Base-by-base conservation (phyloP, 2,888 invertebrate species). In the Tribolium freemani region DNA sequence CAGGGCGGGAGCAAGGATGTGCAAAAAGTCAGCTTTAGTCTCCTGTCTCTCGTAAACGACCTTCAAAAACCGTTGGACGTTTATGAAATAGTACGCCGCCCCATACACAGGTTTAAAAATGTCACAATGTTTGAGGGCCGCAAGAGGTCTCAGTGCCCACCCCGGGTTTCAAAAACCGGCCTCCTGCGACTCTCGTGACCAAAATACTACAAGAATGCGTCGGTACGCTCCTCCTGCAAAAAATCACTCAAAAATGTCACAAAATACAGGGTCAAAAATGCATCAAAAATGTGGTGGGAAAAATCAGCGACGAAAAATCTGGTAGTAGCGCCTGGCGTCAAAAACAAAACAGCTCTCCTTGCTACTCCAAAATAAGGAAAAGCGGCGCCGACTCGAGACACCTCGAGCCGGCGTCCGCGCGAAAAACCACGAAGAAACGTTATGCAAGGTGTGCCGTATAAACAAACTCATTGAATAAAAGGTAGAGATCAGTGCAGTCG, bases 101-200 rank as follows among this genome's bases (percentile, higher is more conserved):
- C 93, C 93, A 93, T 93, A 92, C 93, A 93, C 93, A 93, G 92
- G 91, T 89, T 26, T 60, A 93, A 93, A 93, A 93, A 92, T 93
- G 93, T 93, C 93, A 93, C 93, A 93, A 91, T 90, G 91, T 88
- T 87, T 85, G 86, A 86, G 87, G 82, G 83, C 78, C 84, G 85
- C 83, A 83, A 83, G 84, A 85, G 85, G 81, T 82, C 80, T 83
- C 81, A 79, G 80, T 81, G 83, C 86, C 86, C 84, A 83, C 85
- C 82, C 84, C 82, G 86, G 86, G 84, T 85, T 84, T 84, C 85
- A 87, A 87, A 87, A 87, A 86, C 78, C 83, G 84, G 80, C 84
- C 85, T 84, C 83, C 78, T 80, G 83, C 85, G 83, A 81, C 85
- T 82, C 86, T 80, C 81, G 81, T 83, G 86, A 87, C 86, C 86